phyloP scores from a whole-genome alignment of 2,888 invertebrate species.

The Aphrophora alni region DNA sequence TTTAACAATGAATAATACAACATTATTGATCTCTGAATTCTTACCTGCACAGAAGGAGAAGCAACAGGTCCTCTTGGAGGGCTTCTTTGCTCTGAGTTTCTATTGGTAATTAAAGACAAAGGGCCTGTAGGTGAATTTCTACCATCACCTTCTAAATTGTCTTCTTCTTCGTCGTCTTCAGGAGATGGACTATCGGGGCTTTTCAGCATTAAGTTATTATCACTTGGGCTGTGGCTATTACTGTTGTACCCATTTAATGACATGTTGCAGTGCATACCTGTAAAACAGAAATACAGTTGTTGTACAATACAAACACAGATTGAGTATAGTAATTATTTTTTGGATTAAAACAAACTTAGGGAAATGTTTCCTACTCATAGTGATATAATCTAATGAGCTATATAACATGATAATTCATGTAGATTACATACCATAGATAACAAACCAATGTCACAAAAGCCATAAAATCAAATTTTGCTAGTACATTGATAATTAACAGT shows the following conservation, averaged over 20 bases:
- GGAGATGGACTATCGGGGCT: slow-evolving; percentile 59
- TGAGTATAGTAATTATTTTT: too few relatives aligned
- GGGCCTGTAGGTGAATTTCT: slow-evolving; percentile 71
- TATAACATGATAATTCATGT: too few relatives aligned
- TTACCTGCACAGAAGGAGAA: slow-evolving; percentile 10
- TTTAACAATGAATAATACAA: too few relatives aligned
- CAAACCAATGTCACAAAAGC: too few relatives aligned
- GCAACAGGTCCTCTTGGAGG: slow-evolving; percentile 9
- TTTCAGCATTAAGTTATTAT: slow-evolving; percentile 63
- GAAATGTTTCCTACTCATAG: too few relatives aligned
- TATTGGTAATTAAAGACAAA: slow-evolving; percentile 65
- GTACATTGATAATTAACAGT: too few relatives aligned
- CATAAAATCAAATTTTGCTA: too few relatives aligned
- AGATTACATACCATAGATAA: too few relatives aligned
- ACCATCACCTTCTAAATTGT: slow-evolving; percentile 51
- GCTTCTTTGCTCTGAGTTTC: slow-evolving; percentile 19
- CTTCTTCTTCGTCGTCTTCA: slow-evolving; percentile 67
- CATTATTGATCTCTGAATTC: too few relatives aligned
- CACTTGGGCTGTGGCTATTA: slow-evolving; percentile 70
- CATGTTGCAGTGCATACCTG: slow-evolving; percentile 43
- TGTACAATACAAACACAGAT: too few relatives aligned
- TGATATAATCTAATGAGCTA: too few relatives aligned
- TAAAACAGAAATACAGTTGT: neutral
- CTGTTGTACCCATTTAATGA: slow-evolving; percentile 69
- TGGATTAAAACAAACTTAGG: too few relatives aligned